phyloP scores from a whole-genome alignment of 2,888 invertebrate species.

The Cephus spinipes region DNA sequence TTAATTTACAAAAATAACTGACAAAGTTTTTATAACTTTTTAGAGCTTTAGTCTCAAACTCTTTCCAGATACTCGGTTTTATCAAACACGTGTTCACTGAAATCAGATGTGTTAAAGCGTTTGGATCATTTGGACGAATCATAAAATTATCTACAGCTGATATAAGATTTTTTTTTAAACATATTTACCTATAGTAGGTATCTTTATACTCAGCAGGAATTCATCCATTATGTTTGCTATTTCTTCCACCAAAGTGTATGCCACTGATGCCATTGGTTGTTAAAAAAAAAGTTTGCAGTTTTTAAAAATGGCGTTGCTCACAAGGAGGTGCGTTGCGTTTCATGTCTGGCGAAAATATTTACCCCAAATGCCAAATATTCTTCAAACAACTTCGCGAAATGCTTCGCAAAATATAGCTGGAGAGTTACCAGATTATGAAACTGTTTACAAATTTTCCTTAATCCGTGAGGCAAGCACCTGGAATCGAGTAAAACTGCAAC shows the following conservation, averaged over 20 bases:
- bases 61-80: neutral
- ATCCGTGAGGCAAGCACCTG: slow-evolving; percentile 18
- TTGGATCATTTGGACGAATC: neutral
- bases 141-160: neutral
- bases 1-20: slow-evolving; percentile 1
- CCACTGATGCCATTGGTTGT: neutral
- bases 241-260: neutral
- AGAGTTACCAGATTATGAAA: slow-evolving; percentile 37
- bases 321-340: neutral
- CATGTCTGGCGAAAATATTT: neutral
- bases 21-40: neutral
- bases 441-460: slow-evolving; percentile 37
- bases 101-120: neutral
- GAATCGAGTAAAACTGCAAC: slow-evolving; percentile 33
- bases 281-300: neutral
- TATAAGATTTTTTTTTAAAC: neutral
- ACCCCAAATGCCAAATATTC: neutral
- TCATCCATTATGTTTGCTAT: neutral
- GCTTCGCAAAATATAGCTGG: neutral
- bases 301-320: neutral
- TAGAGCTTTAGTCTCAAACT: neutral
- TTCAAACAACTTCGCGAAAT: neutral
- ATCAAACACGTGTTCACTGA: neutral
- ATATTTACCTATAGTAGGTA: neutral
- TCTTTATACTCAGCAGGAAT: neutral